Conservation (phyloP, 2,888 invertebrate genomes). For the Callinectes sapidus region DNA sequence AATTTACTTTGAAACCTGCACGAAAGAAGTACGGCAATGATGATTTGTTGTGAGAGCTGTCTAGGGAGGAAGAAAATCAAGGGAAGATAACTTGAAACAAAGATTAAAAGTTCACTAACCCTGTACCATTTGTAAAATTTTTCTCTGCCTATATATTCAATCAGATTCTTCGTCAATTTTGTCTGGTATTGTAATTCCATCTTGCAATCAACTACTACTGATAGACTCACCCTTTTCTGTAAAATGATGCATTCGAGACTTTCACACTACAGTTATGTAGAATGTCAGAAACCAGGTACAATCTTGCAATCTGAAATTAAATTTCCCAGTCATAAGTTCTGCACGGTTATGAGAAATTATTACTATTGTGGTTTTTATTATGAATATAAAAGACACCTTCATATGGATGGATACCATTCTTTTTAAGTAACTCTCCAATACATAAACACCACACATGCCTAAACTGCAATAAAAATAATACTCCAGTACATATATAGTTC, state of each 20-base stretch:
- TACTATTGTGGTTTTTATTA: too few species aligned
- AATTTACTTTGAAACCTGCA: conserved; percentile 89
- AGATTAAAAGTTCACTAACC: not conserved
- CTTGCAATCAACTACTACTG: not conserved
- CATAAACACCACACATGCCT: too few species aligned
- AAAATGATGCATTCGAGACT: conserved; percentile 96
- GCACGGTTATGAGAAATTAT: too few species aligned
- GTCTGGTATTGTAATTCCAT: too few species aligned
- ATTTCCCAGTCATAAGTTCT: not conserved
- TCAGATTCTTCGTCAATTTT: not conserved
- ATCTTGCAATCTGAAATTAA: conserved; percentile 83
- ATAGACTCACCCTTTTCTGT: conserved; percentile 83
- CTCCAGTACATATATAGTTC: too few species aligned
- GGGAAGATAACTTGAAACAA: not conserved
- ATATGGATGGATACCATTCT: too few species aligned
- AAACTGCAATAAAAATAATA: too few species aligned
- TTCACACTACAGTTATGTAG: conserved; percentile 97
- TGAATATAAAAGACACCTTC: too few species aligned
- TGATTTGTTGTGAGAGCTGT: not conserved
- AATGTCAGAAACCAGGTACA: conserved; percentile 97
- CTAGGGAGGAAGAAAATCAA: not conserved
- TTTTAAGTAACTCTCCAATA: too few species aligned
- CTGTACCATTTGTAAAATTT: not conserved
- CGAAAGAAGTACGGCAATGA: not conserved
- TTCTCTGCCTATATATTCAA: not conserved